Base-by-base conservation (phyloP, 92 coral and sea anemone species). In the Scolanthus callimorphus region DNA sequence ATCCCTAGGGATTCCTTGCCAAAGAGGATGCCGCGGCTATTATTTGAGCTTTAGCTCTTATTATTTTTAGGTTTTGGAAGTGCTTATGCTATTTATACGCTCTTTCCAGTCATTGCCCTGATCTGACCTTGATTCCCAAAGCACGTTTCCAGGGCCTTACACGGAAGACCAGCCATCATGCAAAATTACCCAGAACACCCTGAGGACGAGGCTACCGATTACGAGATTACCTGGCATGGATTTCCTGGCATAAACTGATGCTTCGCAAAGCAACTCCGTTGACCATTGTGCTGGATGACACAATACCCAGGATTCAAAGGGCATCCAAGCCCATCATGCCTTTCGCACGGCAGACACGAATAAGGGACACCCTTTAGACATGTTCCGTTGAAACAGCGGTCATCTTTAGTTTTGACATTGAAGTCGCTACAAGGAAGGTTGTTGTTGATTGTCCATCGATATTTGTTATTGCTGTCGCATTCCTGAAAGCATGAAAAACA, bases 391-490 rank as follows among this genome's bases (percentile, higher is more conserved):
- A 38, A 17, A 34, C 97, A 90, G 2, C 77, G 97, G 54, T 90
- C 97, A 27, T 82, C 68, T 41, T 74, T 90, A 23, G 97, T 90
- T 44, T 31, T 79, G 51, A 85, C 69, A 30, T 62, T 78, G 49
- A 52, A 57, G 64, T 90, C 97, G 29, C 77, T 90, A 56, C 97
- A 90, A 23, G 28, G 62, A 0, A 85, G 75, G 39, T 74, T 74
- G 69, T 90, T 82, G 77, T 90, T 85, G 77, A 39, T 84, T 3
- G 95, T 85, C 97, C 97, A 90, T 19, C 48, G 61, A 37, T 73
- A 39, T 20, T 73, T 72, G 71, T 70, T 73, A 68, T 76, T 86
- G 65, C 90, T 82, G 89, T 80, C 73, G 66, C 97, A 90, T 82
- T 90, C 78, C 97, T 90, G 12, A 39, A 30, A 15, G 6, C 28